Evolutionary conservation across 2,888 invertebrate genomes (phyloP), one percentile per base, ranked within the genome.

Genomic region (Agrilus cyanescens): DNA sequence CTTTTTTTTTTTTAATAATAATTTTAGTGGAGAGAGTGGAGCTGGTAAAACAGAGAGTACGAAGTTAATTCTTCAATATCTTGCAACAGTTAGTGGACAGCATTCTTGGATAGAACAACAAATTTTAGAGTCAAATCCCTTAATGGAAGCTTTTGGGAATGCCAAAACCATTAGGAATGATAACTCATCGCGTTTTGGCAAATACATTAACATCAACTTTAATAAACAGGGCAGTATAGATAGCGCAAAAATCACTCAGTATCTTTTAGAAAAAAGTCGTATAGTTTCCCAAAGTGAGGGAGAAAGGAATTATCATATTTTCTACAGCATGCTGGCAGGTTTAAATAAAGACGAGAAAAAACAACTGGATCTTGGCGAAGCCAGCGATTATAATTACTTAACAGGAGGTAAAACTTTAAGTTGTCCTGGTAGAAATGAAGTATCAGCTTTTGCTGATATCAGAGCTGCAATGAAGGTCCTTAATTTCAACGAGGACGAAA

Each of bases 21-120:
- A 42, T 66, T 66, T 47, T 61, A 93, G 93, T 67, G 95, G 95
- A 2, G 95, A 95, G 69, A 91, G 90, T 59, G 94, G 95, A 0
- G 93, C 94, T 7, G 95, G 94, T 2, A 95, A 95, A 71, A 95
- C 94, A 0, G 94, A 96, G 65, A 91, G 90, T 60, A 95, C 94
- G 2, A 96, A 96, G 67, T 68, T 95, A 43, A 83, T 95, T 50
- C 72, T 96, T 1, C 94, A 95, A 65, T 96, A 94, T 65, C 68
- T 96, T 55, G 93, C 95, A 2, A 87, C 93, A 1, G 85, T 88
- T 10, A 90, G 89, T 60, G 94, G 93, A 1, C 90, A 94, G 59
- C 94, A 94, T 66, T 91, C 91, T 0, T 94, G 94, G 94, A 91
- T 95, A 46, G 95, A 95, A 65, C 93, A 96, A 59, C 95, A 96